Conservation (phyloP, 2,888 invertebrate species). For the Cordilura impudica region DNA sequence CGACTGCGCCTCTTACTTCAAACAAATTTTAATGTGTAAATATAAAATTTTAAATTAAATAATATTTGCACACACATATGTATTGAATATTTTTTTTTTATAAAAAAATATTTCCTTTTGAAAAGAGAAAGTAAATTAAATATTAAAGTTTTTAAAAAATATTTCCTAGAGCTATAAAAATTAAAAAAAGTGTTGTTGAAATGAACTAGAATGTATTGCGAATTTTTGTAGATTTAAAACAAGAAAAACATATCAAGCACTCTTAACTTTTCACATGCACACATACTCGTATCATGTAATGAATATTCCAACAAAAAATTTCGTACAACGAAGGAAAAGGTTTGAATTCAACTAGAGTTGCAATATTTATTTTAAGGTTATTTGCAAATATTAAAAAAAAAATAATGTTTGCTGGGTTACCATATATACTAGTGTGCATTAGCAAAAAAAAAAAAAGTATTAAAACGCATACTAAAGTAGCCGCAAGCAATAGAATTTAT, state of each 20-base stretch:
- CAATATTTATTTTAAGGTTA: not conserved
- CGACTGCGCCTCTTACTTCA: no score
- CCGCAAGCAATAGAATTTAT: constrained; percentile 57
- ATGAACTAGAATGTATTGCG: constrained; percentile 20
- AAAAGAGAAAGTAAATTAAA: no score
- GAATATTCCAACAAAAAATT: not conserved
- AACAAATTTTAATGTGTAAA: no score
- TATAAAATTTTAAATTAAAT: no score
- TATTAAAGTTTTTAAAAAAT: not conserved
- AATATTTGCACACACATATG: no score
- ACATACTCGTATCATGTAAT: not conserved
- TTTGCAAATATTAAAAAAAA: not conserved
- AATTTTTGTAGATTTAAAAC: constrained; percentile 13
- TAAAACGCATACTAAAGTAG: constrained; percentile 32
- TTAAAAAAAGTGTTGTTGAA: not conserved
- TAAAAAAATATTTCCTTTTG: no score
- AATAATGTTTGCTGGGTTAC: not conserved
- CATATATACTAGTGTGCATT: not conserved
- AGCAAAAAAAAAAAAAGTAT: not conserved
- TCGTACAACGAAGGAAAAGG: not conserved
- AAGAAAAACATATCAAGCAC: constrained; percentile 7
- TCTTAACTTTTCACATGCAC: not conserved
- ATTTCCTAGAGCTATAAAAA: constrained; percentile 7
- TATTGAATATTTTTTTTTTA: no score
- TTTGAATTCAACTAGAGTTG: no score